Percentiles rank a stretch among this genome's conserved stretches.
phyloP scores from a whole-genome alignment of 2,797 vertebrate genomes.

The Synaphobranchus kaupii region DNA sequence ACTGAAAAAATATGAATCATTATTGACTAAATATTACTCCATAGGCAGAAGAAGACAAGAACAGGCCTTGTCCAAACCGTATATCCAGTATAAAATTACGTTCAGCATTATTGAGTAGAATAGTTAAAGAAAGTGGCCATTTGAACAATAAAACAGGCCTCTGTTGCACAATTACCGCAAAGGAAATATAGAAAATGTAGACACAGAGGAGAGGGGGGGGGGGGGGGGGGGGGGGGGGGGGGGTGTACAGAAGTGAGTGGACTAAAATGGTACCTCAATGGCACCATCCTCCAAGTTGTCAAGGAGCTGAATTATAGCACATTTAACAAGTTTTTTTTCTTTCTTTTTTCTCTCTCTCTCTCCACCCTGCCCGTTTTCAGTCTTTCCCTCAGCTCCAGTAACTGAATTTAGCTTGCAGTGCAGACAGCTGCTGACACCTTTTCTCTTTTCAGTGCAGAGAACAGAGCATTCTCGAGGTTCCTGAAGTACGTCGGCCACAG shows the following conservation, averaged over 20 bases:
- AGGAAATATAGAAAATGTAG: neutral
- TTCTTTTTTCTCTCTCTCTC: slow-evolving; percentile 35
- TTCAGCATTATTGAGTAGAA: neutral
- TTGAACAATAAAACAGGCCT: neutral
- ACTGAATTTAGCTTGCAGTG: slow-evolving; percentile 74
- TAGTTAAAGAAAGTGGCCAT: neutral
- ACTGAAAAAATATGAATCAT: neutral
- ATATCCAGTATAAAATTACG: neutral
- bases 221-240: neutral
- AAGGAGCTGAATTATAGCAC: slow-evolving; percentile 20
- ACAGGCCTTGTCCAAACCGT: neutral
- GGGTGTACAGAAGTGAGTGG: neutral
- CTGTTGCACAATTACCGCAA: neutral
- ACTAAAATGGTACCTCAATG: neutral
- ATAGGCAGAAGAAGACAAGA: neutral
- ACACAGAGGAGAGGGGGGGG: neutral
- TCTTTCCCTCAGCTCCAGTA: slow-evolving; percentile 58
- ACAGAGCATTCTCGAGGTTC: neutral
- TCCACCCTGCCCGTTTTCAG: slow-evolving; percentile 63
- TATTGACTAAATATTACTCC: neutral
- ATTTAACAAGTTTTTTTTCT: slow-evolving; percentile 26
- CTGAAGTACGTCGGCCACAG: neutral
- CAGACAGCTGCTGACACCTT: slow-evolving; percentile 63
- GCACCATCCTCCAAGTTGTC: neutral
- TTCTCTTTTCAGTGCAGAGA: neutral